Evolutionary conservation across 2,113 vertebrate genomes (phyloP), one percentile per base, ranked within the genome.

Genomic region (Callipepla californica): DNA sequence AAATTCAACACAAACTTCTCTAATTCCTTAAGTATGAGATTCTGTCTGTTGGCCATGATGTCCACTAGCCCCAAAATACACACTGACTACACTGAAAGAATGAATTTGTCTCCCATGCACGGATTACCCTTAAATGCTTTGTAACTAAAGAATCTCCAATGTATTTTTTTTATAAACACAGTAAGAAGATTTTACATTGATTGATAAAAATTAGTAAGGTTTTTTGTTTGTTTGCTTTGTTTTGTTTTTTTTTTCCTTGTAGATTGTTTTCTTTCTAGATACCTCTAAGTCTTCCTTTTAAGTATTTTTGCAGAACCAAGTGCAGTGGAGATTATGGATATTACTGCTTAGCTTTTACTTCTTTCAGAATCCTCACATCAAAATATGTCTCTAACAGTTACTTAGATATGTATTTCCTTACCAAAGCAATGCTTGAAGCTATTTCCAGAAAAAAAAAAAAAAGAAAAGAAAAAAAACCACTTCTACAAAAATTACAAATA

Each of bases 1-100:
- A 44, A 76, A 16, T 17, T 2, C n/a, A 42, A 77, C 13, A 69
- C 17, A 3, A 14, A 3, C 25, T 48, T 42, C 36, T 66, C 42
- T 74, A 4, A 18, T 40, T 48, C 17, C 40, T 61, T n/a, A 48
- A 15, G 32, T 36, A 30, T 0, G 0, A 23, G 7, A 28, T 76
- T 78, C 36, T 42, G 40, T 7, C 34, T 50, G 40, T 68, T 30
- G 6, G 36, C 7, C 21, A 21, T 2, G 2, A 20, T 32, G 13
- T 11, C n/a, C 5, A 45, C 16, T 8, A 73, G 36, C 8, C 42
- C 16, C 8, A 15, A 77, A 50, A 6, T 13, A 32, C 0, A 30
- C 13, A 5, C 34, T 62, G 74, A 51, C 6, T 50, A 34, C 1
- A 68, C 2, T 26, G n/a, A 89, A 84, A 38, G 4, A 20, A 19